phyloP scores from a whole-genome alignment of 2,113 vertebrate genomes.

The Calidris pugnax region DNA sequence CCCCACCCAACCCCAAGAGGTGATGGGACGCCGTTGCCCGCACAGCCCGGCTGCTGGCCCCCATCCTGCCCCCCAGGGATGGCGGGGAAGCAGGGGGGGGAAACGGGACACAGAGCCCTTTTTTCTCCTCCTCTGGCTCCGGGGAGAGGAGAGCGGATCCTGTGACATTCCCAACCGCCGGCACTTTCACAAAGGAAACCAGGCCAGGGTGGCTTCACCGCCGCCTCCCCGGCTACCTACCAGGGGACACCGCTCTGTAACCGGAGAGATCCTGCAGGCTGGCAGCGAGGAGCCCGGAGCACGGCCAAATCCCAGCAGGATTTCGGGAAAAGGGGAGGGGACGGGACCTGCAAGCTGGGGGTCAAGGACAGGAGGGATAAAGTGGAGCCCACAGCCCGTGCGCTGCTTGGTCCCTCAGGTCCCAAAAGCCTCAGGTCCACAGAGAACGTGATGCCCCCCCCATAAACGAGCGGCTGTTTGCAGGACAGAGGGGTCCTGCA shows the following conservation, averaged over 20 bases:
- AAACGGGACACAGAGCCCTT: background rate
- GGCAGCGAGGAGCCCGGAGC: background rate
- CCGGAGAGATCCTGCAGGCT: background rate
- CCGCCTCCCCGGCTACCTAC: background rate
- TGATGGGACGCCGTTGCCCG: background rate
- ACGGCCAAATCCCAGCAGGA: background rate
- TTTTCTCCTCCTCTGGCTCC: background rate
- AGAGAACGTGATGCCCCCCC: background rate
- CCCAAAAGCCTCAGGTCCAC: background rate
- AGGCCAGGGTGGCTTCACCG: background rate
- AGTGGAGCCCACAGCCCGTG: background rate
- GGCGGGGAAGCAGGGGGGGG: too few species aligned
- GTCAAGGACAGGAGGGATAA: background rate
- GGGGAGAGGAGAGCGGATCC: background rate
- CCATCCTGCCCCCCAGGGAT: background rate
- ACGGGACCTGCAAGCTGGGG: fast-evolving
- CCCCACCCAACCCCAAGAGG: background rate
- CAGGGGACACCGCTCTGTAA: conserved; percentile 3
- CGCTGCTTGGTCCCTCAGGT: too few species aligned
- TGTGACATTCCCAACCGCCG: background rate
- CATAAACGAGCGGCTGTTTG: background rate
- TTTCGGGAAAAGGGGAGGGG: background rate
- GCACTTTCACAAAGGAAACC: conserved; percentile 5
- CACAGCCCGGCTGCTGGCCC: background rate
- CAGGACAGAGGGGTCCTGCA: background rate